Conservation (phyloP, 92 coral and sea anemone genomes). For the Phenganax subtilis region DNA sequence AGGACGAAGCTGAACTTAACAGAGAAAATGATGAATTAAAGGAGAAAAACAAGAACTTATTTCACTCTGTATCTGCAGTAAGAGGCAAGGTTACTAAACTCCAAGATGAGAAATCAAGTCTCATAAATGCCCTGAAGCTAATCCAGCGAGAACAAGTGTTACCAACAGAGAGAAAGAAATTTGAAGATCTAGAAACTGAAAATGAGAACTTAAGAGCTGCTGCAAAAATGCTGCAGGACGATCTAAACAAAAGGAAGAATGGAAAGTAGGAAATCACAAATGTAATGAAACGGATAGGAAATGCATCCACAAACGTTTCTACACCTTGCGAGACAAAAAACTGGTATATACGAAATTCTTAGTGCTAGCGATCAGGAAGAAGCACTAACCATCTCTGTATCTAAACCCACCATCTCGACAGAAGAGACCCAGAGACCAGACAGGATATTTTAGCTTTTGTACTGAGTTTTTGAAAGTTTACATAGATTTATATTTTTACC, state of each 20-base stretch:
- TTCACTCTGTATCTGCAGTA: no score
- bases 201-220: not conserved
- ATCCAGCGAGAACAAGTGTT: not conserved
- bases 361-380: slow-evolving; percentile 2
- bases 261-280: not conserved
- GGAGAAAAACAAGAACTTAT: no score
- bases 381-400: not conserved
- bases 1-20: no score
- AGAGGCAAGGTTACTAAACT: no score
- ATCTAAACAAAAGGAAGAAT: not conserved
- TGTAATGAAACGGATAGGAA: not conserved
- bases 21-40: no score
- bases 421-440: not conserved
- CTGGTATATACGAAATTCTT: not conserved
- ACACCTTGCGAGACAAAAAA: not conserved
- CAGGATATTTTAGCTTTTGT: no score
- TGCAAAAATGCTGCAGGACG: not conserved
- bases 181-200: not conserved
- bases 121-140: no score
- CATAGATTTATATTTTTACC: no score
- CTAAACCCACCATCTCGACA: not conserved
- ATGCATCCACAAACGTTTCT: not conserved
- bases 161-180: not conserved
- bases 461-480: no score
- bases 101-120: no score